phyloP scores from a whole-genome alignment of 2,888 invertebrate species.

The Drosophila mercatorum region DNA sequence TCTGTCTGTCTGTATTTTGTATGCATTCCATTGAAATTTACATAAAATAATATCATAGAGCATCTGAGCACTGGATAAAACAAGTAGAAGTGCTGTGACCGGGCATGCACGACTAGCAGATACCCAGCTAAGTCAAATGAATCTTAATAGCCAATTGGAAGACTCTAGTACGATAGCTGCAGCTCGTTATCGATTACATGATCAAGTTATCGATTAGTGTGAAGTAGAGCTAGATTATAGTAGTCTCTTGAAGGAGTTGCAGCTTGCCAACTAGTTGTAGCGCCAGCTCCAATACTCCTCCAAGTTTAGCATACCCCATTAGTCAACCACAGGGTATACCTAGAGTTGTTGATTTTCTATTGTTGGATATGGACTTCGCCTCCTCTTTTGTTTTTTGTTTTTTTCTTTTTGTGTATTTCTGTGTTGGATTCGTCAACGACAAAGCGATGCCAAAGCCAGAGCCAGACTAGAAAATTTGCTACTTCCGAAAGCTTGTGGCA shows the following conservation, averaged over 20 bases:
- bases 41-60: slow-evolving; percentile 53
- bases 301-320: not conserved
- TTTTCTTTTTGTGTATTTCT: not conserved
- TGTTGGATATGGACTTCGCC: not conserved
- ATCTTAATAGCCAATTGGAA: not conserved
- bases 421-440: slow-evolving; percentile 35
- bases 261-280: no score
- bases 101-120: not conserved
- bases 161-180: no score
- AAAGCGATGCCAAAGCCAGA: slow-evolving; percentile 8
- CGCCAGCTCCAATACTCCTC: no score
- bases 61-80: slow-evolving; percentile 10
- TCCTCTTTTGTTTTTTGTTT: no score
- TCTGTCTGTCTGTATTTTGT: slow-evolving; percentile 30
- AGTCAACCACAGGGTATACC: not conserved
- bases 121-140: not conserved
- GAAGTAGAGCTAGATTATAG: no score
- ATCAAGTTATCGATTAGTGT: not conserved
- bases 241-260: no score
- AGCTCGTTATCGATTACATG: not conserved
- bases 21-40: slow-evolving; percentile 51
- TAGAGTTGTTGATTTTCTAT: slow-evolving; percentile 1
- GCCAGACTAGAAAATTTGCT: slow-evolving; percentile 37
- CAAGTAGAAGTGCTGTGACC: not conserved
- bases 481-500: slow-evolving; percentile 36